Base-by-base conservation (phyloP, 1,140 invertebrate species). In the Trichonephila inaurata region DNA sequence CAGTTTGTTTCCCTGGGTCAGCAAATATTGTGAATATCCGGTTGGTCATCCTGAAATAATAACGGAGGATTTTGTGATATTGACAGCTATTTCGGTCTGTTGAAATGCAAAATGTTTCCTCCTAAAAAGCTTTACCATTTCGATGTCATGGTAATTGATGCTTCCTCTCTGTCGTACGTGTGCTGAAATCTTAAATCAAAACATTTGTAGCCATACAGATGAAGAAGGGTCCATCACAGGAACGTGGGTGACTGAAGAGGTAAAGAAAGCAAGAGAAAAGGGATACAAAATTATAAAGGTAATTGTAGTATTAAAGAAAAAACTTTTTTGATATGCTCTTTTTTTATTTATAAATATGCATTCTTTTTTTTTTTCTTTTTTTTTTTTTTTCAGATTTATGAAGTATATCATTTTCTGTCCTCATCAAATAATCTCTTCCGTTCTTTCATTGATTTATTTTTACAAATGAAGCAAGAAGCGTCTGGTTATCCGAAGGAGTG, bases 201-300 rank as follows among this genome's bases (percentile, higher is more conserved):
- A 2, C 40, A 83, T 33, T 64, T 66, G 7, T 16, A 81, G 1
- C n/a, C 96, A 96, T 94, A 94, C 61, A 12, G 94, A 95, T 44
- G 94, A 95, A 14, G 94, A 96, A 91, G 0, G 28, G 1, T 1
- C 28, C 0, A 28, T 96, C 16, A 94, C 69, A 0, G 96, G 96
- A 72, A 96, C 95, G 4, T 96, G 95, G 95, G 95, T 95, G 0
- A 94, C 95, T 12, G 95, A 95, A 33, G 96, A 96, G 95, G 14
- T 96, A 10, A 58, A 91, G 60, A n/a, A 95, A 91, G 96, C 96
- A 1, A 58, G 95, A 0, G 88, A 95, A 61, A 94, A 94, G 72
- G 95, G 95, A 2, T 96, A 96, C 81, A 28, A 28, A 19, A 91
- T 81, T 62, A 24, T 28, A 33, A 81, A 91, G 5, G 89, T 83